phyloP scores from a whole-genome alignment of 2,888 invertebrate species.

The Tridacna crocea region DNA sequence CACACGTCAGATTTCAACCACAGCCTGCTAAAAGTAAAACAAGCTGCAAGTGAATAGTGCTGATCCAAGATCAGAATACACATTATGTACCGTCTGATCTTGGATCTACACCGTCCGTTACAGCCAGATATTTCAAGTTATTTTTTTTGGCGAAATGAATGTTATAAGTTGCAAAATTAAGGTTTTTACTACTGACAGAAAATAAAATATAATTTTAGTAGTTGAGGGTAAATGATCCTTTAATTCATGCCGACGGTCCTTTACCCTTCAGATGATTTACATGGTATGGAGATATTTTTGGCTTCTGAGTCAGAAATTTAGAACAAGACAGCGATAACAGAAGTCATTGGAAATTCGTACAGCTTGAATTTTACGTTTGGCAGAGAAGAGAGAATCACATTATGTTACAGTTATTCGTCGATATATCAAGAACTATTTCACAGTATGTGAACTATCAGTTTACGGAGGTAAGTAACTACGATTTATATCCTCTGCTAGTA shows the following conservation, averaged over 20 bases:
- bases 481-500: no score
- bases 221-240: no score
- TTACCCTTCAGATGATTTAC: background rate
- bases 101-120: background rate
- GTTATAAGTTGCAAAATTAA: no score
- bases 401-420: background rate
- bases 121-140: no score
- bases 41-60: no score
- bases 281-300: background rate
- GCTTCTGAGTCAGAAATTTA: background rate
- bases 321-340: background rate
- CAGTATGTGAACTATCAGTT: constrained; percentile 12
- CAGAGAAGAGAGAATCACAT: background rate
- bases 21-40: no score
- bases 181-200: no score
- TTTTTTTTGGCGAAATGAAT: no score
- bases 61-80: no score
- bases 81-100: background rate
- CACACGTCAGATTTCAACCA: no score
- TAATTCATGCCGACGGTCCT: background rate
- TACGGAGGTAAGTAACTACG: background rate
- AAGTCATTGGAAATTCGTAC: no score
- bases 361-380: background rate
- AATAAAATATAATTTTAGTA: no score
- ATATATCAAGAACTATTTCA: background rate